Evolutionary conservation across 2,113 vertebrate species (phyloP), one percentile per base, ranked within the genome.

Genomic region (Sinocyclocheilus anophthalmus): DNA sequence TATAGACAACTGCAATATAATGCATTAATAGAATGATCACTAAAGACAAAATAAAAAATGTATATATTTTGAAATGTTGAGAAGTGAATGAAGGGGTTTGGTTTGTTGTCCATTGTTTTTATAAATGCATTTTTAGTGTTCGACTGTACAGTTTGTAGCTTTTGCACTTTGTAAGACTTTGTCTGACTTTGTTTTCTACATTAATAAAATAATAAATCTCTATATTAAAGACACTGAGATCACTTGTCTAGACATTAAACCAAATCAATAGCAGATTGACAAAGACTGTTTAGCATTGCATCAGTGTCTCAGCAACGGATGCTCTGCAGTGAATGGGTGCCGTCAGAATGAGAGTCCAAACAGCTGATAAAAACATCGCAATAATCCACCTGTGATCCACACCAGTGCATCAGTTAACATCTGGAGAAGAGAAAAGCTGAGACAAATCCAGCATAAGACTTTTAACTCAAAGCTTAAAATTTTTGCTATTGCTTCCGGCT

Each of bases 101-200:
- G n/a, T 65, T 65, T 65, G n/a, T 26, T 81, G 37, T 65, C 59
- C n/a, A 20, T 30, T 81, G 59, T 81, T 81, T 81, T 65, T 65
- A 81, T 65, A 48, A 81, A 48, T 48, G 39, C 12, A 10, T 80
- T 80, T 80, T 13, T 24, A 80, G 33, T 42, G 59, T 65, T 81
- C 48, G 59, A 65, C 6, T 81, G 59, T 81, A 81, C 78, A 81
- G 37, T 67, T 81, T 81, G 22, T 63, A 65, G 78, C 37, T 45
- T 81, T 81, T 65, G 79, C 79, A 65, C 59, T 81, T 65, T 81
- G 55, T 42, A 78, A 57, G 69, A 72, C 37, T 72, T 70, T 72
- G 70, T 73, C 4, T 3, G 53, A 79, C 18, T 79, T 61, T 42
- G 77, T 79, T 79, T 81, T 65, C 78, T 81, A 81, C 59, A 65